These are phyloP conservation scores for Propithecus perrieri DNA, from an alignment of 2,797 vertebrate genomes.

Conservation along the genomic window DNA sequence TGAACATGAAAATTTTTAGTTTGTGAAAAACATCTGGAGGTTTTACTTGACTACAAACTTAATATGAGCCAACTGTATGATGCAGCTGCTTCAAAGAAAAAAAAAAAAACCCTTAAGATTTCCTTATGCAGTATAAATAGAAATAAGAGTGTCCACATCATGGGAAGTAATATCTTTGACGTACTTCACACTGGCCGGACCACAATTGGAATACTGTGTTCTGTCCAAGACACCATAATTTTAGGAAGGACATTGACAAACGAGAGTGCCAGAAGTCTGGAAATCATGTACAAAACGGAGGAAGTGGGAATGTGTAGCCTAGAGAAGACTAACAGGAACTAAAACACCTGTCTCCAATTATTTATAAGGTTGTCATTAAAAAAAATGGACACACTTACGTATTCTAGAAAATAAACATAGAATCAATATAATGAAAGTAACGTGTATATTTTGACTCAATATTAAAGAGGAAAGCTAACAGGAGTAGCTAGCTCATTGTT, in stretches of 20 bases:
- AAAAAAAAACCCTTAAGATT: neutral
- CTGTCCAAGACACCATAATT: conserved; percentile 47
- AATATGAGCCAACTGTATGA: conserved; percentile 41
- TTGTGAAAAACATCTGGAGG: conserved; percentile 67
- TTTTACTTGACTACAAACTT: conserved; percentile 57
- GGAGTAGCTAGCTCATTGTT: neutral
- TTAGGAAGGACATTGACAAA: conserved; percentile 30
- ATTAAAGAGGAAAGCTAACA: neutral
- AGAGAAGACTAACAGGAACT: neutral
- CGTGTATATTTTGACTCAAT: neutral
- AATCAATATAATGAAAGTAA: neutral
- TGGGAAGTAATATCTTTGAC: conserved; percentile 55
- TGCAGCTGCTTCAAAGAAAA: conserved; percentile 45
- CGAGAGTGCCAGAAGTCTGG: conserved; percentile 49
- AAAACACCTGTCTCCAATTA: conserved; percentile 39
- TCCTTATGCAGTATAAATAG: conserved; percentile 60
- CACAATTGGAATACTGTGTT: conserved; percentile 55
- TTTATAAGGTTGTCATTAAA: conserved; percentile 1
- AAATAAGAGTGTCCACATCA: conserved; percentile 42
- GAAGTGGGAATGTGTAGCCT: neutral
- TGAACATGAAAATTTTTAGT: conserved; percentile 52
- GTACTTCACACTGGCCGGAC: conserved; percentile 27
- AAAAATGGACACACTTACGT: neutral
- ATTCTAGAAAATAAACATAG: conserved; percentile 45
- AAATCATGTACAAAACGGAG: conserved; percentile 50